These are phyloP conservation scores for Hormaphis cornu DNA, from an alignment of 1,140 invertebrate species.

Conservation along the genomic window DNA sequence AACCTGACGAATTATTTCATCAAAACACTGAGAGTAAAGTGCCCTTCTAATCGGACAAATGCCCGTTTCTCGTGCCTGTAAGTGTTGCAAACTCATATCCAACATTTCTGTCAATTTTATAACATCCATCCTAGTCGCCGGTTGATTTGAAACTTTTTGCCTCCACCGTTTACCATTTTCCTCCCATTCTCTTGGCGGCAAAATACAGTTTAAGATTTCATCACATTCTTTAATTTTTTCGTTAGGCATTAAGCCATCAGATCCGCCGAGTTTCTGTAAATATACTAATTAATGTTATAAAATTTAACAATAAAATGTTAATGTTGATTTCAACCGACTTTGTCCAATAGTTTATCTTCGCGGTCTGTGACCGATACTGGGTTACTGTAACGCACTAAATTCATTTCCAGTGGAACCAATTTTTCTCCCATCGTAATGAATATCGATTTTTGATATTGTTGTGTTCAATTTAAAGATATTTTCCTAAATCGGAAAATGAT, in stretches of 20 bases:
- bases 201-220: constrained; percentile 90
- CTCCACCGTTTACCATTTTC: constrained; percentile 78
- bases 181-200: constrained; percentile 91
- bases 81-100: constrained; percentile 79
- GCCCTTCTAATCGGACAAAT: constrained; percentile 90
- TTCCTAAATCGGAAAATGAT: no score
- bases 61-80: constrained; percentile 88
- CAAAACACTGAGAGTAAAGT: constrained; percentile 94
- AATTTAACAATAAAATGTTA: no score
- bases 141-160: constrained; percentile 84
- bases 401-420: constrained; percentile 23
- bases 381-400: constrained; percentile 32
- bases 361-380: constrained; percentile 22
- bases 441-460: no score
- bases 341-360: constrained; percentile 4
- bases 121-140: constrained; percentile 88
- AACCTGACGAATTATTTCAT: constrained; percentile 48
- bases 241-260: constrained; percentile 35
- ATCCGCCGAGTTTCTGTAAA: constrained; percentile 38
- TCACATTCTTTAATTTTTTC: constrained; percentile 67
- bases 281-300: not conserved
- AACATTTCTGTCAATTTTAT: constrained; percentile 91
- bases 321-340: not conserved
- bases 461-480: no score
- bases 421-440: constrained; percentile 6